Conservation (phyloP, 2,797 vertebrate genomes). For the Yasuhikotakia modesta region DNA sequence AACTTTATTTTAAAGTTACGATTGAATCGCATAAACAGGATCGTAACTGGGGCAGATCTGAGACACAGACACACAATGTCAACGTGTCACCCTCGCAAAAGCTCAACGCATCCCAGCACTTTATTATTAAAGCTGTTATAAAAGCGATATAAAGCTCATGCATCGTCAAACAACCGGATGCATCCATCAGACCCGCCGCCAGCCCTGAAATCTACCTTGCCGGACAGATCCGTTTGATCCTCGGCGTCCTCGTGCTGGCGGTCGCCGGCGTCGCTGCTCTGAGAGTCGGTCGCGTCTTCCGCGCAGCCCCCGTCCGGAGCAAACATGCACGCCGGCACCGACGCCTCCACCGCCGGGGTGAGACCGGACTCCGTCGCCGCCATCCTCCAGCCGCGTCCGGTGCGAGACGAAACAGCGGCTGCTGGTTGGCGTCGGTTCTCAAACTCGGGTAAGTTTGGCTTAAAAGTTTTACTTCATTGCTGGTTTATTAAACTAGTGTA, state of each 20-base stretch:
- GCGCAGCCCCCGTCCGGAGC: constrained; percentile 82
- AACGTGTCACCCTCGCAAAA: constrained; percentile 69
- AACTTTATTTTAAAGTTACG: background rate
- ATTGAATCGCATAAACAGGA: background rate
- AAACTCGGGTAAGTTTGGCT: background rate
- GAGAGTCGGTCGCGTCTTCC: constrained; percentile 65
- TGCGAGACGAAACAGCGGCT: constrained; percentile 11
- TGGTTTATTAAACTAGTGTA: background rate
- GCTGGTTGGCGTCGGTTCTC: background rate
- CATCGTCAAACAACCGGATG: background rate
- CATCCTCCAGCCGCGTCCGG: constrained; percentile 76
- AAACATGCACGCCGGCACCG: constrained; percentile 91
- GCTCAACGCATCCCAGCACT: too few relatives aligned
- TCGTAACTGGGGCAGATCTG: constrained; percentile 1
- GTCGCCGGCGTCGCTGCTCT: constrained; percentile 67
- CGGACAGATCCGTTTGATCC: constrained; percentile 85
- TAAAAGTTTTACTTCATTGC: background rate
- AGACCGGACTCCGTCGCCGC: constrained; percentile 75
- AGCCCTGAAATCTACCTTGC: constrained; percentile 83
- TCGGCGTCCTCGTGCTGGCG: constrained; percentile 79
- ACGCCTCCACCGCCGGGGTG: constrained; percentile 71
- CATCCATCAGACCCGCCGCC: background rate
- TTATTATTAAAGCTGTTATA: background rate
- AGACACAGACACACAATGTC: constrained; percentile 30
- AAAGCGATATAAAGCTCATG: background rate